Percentiles rank a stretch among this genome's conserved stretches.
phyloP scores from a whole-genome alignment of 2,888 invertebrate species.

The Shargacucullia verbasci region DNA sequence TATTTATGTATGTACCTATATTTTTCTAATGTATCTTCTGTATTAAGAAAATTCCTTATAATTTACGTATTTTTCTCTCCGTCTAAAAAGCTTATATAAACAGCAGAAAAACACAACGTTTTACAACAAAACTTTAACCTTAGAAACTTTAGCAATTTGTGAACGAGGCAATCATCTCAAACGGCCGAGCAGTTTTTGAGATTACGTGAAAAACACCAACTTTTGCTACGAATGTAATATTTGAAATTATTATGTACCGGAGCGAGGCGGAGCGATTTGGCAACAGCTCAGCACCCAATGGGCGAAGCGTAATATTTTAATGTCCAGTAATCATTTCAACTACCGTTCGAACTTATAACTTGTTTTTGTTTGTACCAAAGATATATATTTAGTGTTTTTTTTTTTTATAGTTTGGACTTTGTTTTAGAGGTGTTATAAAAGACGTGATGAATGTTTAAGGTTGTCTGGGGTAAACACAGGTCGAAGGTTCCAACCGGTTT shows the following conservation, averaged over 20 bases:
- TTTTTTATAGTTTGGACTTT: conserved; percentile 16
- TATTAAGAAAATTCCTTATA: too few relatives aligned
- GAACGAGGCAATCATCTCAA: conserved; percentile 44
- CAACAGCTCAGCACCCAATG: conserved; percentile 31
- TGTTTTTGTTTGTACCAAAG: conserved; percentile 35
- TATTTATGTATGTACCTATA: too few relatives aligned
- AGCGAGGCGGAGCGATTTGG: conserved; percentile 35
- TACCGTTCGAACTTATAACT: conserved; percentile 25
- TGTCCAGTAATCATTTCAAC: conserved; percentile 41
- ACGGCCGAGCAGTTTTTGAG: conserved; percentile 39
- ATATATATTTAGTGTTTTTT: conserved; percentile 32
- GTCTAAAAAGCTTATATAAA: conserved; percentile 2
- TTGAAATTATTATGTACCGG: conserved; percentile 23
- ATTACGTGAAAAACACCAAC: conserved; percentile 42
- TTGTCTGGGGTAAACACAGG: background rate
- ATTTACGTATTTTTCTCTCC: too few relatives aligned
- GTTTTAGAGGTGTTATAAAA: conserved; percentile 1
- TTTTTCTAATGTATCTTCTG: too few relatives aligned
- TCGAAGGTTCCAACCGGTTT: background rate
- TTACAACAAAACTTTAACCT: conserved; percentile 30
- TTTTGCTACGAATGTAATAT: conserved; percentile 33
- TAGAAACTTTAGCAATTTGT: conserved; percentile 33
- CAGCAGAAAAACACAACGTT: conserved; percentile 9
- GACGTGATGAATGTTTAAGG: conserved; percentile 16
- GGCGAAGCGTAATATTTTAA: conserved; percentile 39